These are phyloP conservation scores for Anomalospiza imberbis DNA, from an alignment of 2,797 vertebrate genomes.

Conservation along the genomic window DNA sequence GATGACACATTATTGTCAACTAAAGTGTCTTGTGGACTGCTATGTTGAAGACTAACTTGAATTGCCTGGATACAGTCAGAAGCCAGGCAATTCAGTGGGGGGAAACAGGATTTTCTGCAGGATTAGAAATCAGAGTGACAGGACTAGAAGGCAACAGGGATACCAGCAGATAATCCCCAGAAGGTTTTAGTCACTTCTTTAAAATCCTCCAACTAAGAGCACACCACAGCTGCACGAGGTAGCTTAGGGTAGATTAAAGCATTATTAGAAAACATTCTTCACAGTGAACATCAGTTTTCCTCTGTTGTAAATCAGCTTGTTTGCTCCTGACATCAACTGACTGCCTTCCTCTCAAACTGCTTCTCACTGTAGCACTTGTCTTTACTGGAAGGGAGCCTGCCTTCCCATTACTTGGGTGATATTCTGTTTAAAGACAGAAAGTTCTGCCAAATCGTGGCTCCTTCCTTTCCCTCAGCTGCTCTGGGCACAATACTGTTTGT, in stretches of 20 bases:
- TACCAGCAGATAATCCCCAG: conserved; percentile 6
- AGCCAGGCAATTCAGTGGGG: background rate
- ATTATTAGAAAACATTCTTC: background rate
- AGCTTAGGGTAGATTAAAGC: background rate
- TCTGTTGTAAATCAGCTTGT: background rate
- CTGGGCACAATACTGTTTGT: background rate
- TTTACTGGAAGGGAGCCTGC: background rate
- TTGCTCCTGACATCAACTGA: background rate
- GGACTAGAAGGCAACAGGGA: background rate
- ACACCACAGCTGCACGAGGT: background rate
- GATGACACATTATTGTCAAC: rapidly evolving
- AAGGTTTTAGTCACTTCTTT: background rate
- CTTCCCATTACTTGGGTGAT: background rate
- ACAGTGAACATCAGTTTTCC: background rate
- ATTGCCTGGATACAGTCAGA: background rate
- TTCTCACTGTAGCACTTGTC: background rate
- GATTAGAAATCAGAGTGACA: background rate
- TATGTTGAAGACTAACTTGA: background rate
- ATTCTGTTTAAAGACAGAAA: conserved; percentile 18
- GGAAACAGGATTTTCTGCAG: background rate
- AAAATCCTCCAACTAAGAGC: background rate
- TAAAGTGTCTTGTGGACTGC: background rate
- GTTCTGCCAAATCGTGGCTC: conserved; percentile 3
- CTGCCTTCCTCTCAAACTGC: background rate
- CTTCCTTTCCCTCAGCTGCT: conserved; percentile 21